Conservation (phyloP, 2,113 vertebrate genomes). For the Diphyllodes magnificus region DNA sequence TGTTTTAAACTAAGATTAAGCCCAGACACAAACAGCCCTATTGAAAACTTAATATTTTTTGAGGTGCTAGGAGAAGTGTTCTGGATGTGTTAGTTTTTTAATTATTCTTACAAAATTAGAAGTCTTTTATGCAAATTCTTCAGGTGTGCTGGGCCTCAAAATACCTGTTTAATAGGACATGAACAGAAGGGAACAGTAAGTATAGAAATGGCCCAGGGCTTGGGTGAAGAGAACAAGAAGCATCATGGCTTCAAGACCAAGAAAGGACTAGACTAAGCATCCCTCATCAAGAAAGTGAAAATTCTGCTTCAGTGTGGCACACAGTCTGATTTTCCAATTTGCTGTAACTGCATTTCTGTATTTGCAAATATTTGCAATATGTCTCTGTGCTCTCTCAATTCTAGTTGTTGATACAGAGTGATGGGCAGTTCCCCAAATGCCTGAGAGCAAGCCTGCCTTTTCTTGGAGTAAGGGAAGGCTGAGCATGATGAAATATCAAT, state of each 20-base stretch:
- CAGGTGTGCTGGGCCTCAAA: not conserved
- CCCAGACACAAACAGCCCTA: fast-evolving
- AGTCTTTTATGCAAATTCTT: not conserved
- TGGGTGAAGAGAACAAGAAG: not conserved
- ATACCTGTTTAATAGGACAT: not conserved
- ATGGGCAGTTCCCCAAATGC: not conserved
- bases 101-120: not conserved
- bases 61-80: not conserved
- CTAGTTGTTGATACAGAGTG: not conserved
- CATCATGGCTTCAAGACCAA: not conserved
- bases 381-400: fast-evolving
- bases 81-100: not conserved
- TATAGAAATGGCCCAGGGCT: not conserved
- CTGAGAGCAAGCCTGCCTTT: not conserved
- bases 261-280: not conserved
- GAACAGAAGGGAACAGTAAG: not conserved
- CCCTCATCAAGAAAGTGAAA: not conserved
- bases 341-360: not conserved
- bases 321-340: not conserved
- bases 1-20: not conserved
- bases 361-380: not conserved
- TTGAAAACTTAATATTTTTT: not conserved
- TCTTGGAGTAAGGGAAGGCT: not conserved
- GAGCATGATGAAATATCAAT: not conserved
- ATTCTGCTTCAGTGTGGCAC: not conserved